A percentile compares a stretch with the other conserved stretches of the same genome.
Conservation (phyloP, 2,888 invertebrate species). For the Meteorus colon region DNA sequence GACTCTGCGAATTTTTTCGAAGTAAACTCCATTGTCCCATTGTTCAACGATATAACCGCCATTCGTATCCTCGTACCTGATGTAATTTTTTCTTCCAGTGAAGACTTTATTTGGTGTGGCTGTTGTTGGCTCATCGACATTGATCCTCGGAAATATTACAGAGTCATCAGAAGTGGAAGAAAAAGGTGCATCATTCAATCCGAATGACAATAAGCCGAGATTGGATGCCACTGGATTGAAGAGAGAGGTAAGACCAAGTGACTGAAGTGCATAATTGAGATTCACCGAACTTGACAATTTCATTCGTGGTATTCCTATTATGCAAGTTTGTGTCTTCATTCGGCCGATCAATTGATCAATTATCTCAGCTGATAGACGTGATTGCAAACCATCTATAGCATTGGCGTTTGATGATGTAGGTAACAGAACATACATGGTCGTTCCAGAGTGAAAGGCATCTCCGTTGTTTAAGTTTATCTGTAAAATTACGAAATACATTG, state of each 20-base stretch:
- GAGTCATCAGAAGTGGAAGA: constrained; percentile 28
- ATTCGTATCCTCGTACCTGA: constrained; percentile 60
- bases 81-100: constrained; percentile 48
- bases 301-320: constrained; percentile 83
- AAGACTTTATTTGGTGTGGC: neutral
- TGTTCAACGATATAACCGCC: constrained; percentile 61
- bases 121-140: constrained; percentile 10
- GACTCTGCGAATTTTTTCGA: constrained; percentile 50
- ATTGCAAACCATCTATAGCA: constrained; percentile 75
- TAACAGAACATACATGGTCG: constrained; percentile 80
- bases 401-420: constrained; percentile 75
- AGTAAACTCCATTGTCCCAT: constrained; percentile 62
- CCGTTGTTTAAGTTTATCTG: constrained; percentile 1
- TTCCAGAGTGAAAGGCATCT: constrained; percentile 46
- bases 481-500: neutral
- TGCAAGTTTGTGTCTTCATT: constrained; percentile 74
- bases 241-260: constrained; percentile 78
- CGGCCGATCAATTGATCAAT: constrained; percentile 75
- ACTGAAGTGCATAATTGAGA: constrained; percentile 76
- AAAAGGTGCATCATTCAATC: constrained; percentile 60
- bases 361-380: constrained; percentile 73
- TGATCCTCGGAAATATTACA: constrained; percentile 56
- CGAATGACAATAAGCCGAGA: constrained; percentile 79
- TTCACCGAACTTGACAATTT: constrained; percentile 78
- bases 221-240: constrained; percentile 79